These are phyloP conservation scores for Cassiopea andromeda DNA, from an alignment of 30 jellyfish, hydroid and myxozoan species.

Conservation along the genomic window DNA sequence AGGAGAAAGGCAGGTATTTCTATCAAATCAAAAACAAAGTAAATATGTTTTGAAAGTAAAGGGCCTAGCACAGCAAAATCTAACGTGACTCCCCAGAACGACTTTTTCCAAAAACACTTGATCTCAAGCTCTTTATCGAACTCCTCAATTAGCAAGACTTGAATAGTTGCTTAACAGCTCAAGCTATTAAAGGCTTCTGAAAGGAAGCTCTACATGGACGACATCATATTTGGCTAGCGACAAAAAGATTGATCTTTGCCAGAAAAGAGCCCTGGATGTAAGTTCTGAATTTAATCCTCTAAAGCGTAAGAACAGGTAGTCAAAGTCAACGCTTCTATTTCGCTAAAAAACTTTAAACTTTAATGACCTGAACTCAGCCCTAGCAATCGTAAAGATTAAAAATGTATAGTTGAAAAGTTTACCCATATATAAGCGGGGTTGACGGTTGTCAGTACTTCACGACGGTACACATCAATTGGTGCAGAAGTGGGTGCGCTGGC, in stretches of 20 bases:
- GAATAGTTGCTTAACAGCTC: too few species aligned
- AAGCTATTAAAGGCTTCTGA: too few species aligned
- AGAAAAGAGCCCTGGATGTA: too few species aligned
- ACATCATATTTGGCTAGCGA: too few species aligned
- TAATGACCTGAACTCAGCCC: too few species aligned
- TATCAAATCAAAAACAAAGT: background rate
- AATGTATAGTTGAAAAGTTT: background rate
- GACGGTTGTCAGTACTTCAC: constrained; percentile 61
- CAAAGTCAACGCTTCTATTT: too few species aligned
- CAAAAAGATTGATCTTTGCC: too few species aligned
- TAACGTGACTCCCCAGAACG: background rate
- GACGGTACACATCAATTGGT: constrained; percentile 53
- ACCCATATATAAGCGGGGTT: constrained; percentile 75
- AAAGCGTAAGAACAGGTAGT: too few species aligned
- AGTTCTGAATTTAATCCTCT: too few species aligned
- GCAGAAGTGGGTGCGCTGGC: constrained; percentile 22
- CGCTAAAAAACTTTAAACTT: too few species aligned
- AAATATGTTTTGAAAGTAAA: constrained; percentile 9
- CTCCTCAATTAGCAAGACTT: too few species aligned
- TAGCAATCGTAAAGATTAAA: background rate
- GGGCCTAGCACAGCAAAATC: constrained; percentile 3
- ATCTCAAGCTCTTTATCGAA: background rate
- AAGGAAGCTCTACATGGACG: too few species aligned
- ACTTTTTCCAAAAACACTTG: background rate
- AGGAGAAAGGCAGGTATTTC: constrained; percentile 25